Base-by-base conservation (phyloP, 2,888 invertebrate species). In the Xestobium rufovillosum region DNA sequence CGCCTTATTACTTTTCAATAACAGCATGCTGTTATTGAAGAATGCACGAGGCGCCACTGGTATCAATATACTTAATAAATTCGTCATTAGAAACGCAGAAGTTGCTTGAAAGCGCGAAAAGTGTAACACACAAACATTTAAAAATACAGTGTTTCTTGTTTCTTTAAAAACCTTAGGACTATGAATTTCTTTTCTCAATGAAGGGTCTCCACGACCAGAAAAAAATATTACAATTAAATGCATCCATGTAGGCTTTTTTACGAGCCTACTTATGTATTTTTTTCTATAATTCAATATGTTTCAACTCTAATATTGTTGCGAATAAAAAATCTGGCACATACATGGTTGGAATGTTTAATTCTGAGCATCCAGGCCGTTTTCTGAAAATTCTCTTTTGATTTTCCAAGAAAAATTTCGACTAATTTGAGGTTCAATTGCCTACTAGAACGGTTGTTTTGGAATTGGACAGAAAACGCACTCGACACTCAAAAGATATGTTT, bases 301-400 rank as follows among this genome's bases (percentile, higher is more conserved):
- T 56, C 51, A 54, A 54, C 51, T 55, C 54, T 60, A 58, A 60
- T 59, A 55, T 59, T 61, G 6, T 6, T 61, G 61, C 59, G 61
- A 63, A 65, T 65, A 72, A 72, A 73, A 71, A 71, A 69, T 72
- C 73, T 73, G 73, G 73, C 73, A 73, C 73, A 72, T 73, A 71
- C 68, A 72, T 69, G 72, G 72, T 73, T 73, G 73, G 72, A 73
- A 73, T 73, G 72, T 72, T 72, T 69, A 58, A 62, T 68, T 66
- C 60, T 60, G 58, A 41, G 40, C 30, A 31, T 28, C 37, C 49
- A 45, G 51, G 43, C 40, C 34, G 44, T 46, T 48, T 42, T 41
- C 36, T 31, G 39, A 25, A 36, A 36, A 33, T 26, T 42, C 35
- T 39, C 26, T 39, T 42, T 34, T 26, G 26, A 39, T 43, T 41